Conservation (phyloP, 2,113 vertebrate genomes). For the Todiramphus saurophagus region DNA sequence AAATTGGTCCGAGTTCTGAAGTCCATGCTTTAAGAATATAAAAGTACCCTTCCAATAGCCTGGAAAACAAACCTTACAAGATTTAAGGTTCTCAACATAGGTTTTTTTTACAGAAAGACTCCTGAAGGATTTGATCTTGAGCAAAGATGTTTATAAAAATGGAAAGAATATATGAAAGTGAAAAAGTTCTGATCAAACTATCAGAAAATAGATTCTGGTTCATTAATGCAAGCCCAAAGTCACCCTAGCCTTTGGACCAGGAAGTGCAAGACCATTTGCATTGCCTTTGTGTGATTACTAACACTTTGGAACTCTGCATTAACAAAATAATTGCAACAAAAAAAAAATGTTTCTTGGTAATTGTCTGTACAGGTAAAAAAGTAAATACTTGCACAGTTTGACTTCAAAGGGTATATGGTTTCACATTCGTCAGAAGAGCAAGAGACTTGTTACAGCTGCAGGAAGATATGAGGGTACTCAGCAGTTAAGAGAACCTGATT, state of each 20-base stretch:
- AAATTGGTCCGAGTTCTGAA: not conserved
- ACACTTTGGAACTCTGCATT: not conserved
- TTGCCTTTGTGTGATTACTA: not conserved
- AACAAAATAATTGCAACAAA: not conserved
- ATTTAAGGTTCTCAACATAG: not conserved
- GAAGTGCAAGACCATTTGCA: not conserved
- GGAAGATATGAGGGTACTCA: not conserved
- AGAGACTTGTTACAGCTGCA: not conserved
- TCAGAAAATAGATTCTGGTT: not conserved
- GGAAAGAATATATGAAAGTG: not conserved
- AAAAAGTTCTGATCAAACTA: not conserved
- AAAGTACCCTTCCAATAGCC: not conserved
- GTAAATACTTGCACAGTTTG: not conserved
- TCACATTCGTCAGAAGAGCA: not conserved
- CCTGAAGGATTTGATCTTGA: not conserved
- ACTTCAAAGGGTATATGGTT: not conserved
- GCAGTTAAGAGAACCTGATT: not conserved
- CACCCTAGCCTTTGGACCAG: not conserved
- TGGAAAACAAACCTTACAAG: not conserved
- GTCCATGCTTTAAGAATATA: not conserved
- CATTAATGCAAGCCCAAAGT: not conserved
- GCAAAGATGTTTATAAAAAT: not conserved
- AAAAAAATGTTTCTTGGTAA: not conserved
- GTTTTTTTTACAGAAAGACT: not conserved
- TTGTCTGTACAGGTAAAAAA: not conserved